phyloP scores from a whole-genome alignment of 2,797 vertebrate genomes.

The Myotis pilosus region DNA sequence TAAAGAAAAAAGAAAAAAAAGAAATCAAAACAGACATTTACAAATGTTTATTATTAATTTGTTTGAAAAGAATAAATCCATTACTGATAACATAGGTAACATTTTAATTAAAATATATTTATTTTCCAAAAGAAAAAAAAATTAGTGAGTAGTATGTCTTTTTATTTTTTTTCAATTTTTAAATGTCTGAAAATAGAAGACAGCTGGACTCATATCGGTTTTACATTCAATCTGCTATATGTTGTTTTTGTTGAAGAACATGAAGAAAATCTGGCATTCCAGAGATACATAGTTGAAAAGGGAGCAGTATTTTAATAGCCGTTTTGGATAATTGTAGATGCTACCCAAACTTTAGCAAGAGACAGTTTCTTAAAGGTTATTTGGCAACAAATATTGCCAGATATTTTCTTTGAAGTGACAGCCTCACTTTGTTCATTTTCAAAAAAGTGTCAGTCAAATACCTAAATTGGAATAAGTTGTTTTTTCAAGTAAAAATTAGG shows the following conservation, averaged over 20 bases:
- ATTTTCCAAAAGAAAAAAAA: not conserved
- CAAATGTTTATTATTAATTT: constrained; percentile 8
- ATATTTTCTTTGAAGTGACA: constrained; percentile 43
- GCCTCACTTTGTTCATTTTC: not conserved
- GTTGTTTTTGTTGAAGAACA: not conserved
- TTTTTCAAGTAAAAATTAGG: constrained; percentile 36
- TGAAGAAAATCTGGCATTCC: not conserved
- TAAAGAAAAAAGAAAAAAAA: too few species aligned
- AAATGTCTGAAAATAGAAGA: not conserved
- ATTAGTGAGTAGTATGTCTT: not conserved
- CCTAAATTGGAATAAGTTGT: constrained; percentile 9
- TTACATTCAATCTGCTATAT: not conserved
- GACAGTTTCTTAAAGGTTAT: constrained; percentile 15
- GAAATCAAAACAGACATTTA: constrained; percentile 3
- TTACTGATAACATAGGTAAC: not conserved
- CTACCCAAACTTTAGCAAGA: not conserved
- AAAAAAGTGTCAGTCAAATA: not conserved
- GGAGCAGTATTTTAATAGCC: not conserved
- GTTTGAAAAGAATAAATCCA: constrained; percentile 2
- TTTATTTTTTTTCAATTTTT: not conserved
- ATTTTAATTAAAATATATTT: not conserved
- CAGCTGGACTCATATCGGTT: not conserved
- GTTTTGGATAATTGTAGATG: not conserved
- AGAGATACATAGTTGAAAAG: not conserved
- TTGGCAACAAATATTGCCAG: not conserved